Conservation (phyloP, 2,888 invertebrate genomes). For the Acronicta psi region DNA sequence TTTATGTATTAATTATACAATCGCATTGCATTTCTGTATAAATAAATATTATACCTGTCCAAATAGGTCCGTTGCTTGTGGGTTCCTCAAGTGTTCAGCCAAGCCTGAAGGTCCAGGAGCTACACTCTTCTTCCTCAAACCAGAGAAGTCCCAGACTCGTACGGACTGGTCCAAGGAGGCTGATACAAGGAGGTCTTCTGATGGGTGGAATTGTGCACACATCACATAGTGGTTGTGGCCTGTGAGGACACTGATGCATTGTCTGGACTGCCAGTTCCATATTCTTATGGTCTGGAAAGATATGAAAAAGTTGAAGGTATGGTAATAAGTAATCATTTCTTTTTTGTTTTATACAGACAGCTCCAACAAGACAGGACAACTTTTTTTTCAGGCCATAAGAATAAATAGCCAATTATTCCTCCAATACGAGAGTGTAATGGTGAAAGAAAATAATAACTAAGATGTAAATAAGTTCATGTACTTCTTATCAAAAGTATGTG, state of each 20-base stretch:
- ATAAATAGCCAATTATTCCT: too few relatives aligned
- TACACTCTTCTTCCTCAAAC: conserved; percentile 98
- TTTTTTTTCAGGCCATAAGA: too few relatives aligned
- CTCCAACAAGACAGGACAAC: too few relatives aligned
- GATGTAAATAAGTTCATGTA: too few relatives aligned
- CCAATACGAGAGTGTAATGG: too few relatives aligned
- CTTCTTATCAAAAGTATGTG: too few relatives aligned
- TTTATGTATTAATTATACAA: too few relatives aligned
- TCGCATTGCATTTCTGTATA: background rate
- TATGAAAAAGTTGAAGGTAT: too few relatives aligned
- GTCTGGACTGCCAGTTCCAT: conserved; percentile 99
- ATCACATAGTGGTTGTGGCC: conserved; percentile 99
- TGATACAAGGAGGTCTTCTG: conserved; percentile 98
- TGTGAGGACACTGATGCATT: conserved; percentile 97
- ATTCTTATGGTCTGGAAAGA: conserved; percentile 95
- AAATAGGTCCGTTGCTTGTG: conserved; percentile 97
- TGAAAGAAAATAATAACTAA: too few relatives aligned
- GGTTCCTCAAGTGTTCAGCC: conserved; percentile 96
- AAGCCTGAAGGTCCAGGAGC: conserved; percentile 97
- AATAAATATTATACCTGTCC: conserved; percentile 89
- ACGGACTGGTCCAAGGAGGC: conserved; percentile 99
- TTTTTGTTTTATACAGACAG: too few relatives aligned
- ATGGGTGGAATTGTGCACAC: conserved; percentile 99
- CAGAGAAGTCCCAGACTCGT: conserved; percentile 99
- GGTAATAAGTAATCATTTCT: too few relatives aligned